Percentiles rank a stretch among this genome's conserved stretches.
phyloP scores from a whole-genome alignment of 2,888 invertebrate genomes.

The Agonopterix arenella region DNA sequence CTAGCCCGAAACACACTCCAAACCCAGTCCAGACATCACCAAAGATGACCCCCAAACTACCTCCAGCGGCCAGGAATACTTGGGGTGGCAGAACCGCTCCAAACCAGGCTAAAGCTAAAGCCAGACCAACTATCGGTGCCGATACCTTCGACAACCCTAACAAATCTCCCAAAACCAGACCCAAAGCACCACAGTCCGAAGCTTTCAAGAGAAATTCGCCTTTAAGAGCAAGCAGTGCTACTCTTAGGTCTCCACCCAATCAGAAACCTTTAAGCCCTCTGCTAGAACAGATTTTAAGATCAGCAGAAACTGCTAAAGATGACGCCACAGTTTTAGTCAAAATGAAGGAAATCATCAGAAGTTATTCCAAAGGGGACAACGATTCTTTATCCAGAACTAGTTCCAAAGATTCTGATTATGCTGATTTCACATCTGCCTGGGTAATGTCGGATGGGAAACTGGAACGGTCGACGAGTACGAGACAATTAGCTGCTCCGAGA shows the following conservation, averaged over 20 bases:
- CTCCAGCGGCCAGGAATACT: constrained; percentile 78
- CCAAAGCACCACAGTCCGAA: constrained; percentile 50
- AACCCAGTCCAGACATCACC: constrained; percentile 58
- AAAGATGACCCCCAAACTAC: constrained; percentile 56
- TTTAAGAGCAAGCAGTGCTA: constrained; percentile 65
- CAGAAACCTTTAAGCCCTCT: constrained; percentile 80
- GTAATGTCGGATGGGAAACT: constrained; percentile 83
- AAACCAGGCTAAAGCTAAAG: constrained; percentile 50
- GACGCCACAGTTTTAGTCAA: constrained; percentile 85
- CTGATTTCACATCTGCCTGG: constrained; percentile 84
- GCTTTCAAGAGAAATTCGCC: constrained; percentile 72
- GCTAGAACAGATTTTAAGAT: constrained; percentile 83
- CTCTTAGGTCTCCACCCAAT: constrained; percentile 75
- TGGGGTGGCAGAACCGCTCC: constrained; percentile 83
- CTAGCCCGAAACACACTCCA: constrained; percentile 60
- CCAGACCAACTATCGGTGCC: constrained; percentile 54
- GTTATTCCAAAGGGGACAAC: constrained; percentile 59
- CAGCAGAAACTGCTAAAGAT: constrained; percentile 83
- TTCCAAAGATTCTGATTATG: constrained; percentile 77
- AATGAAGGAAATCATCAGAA: constrained; percentile 80
- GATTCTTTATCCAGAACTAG: constrained; percentile 67
- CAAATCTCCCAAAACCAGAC: constrained; percentile 78
- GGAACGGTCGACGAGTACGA: constrained; percentile 76
- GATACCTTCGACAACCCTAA: constrained; percentile 71
- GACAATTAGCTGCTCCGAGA: constrained; percentile 64